Evolutionary conservation across 2,888 invertebrate species (phyloP), one percentile per base, ranked within the genome.

Genomic region (Octonoba sinensis): DNA sequence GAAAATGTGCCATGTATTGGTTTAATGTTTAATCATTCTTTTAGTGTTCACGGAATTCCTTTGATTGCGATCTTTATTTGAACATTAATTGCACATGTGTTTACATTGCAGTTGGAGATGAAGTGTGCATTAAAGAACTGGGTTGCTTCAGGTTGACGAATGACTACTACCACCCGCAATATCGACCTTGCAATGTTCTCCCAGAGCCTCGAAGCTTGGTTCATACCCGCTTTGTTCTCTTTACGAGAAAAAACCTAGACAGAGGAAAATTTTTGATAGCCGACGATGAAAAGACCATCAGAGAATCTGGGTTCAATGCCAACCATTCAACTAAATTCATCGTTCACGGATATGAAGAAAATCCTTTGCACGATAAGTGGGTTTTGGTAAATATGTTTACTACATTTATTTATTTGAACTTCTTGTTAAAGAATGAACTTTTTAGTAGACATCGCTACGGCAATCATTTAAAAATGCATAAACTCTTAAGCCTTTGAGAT

Each of bases 91-190:
- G n/a, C n/a, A n/a, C n/a, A n/a, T n/a, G n/a, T n/a, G n/a, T 20
- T 66, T 59, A 65, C 11, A 24, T 67, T 75, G 27, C 51, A 82
- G 81, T 70, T 60, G 81, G 81, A 3, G 81, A 82, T 70, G 81
- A 82, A 71, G 74, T 82, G 2, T 82, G 81, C 20, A 75, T 82
- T 13, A 70, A 82, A 44, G 83, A 79, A 24, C 56, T 85, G 13
- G 85, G 85, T 18, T 85, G 85, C 54, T 85, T 85, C 71, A 79
- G 67, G n/a, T 60, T 83, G 2, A 75, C 79, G 1, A 65, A 69
- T 16, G 84, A 85, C 54, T 84, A 67, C 36, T 72, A 73, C 36
- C 76, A 85, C 54, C 79, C 81, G 1, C 72, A 77, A 12, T 76
- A 77, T 51, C 79, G 85, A 13, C 85, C 85, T 12, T 74, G 85